Percentiles rank a stretch among this genome's conserved stretches.
These are phyloP conservation scores for Drosophila nr. fundita DNA, from an alignment of 2,888 invertebrate genomes.

Conservation along the genomic window DNA sequence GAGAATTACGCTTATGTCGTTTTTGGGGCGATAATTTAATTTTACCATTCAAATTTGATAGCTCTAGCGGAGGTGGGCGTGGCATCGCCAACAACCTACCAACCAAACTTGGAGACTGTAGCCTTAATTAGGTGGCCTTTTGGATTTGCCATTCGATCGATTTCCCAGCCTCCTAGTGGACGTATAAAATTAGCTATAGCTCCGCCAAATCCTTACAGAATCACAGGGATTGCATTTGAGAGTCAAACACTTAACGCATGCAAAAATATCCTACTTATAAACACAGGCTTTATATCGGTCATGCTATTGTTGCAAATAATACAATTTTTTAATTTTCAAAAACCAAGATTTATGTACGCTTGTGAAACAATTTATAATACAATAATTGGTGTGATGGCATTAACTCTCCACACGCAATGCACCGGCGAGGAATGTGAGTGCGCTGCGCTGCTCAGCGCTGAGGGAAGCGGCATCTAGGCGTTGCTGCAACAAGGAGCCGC, in stretches of 20 bases:
- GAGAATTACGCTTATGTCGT: too few relatives aligned
- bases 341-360: neutral
- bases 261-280: neutral
- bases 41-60: too few relatives aligned
- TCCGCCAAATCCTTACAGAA: neutral
- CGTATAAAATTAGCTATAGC: neutral
- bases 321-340: neutral
- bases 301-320: neutral
- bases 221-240: neutral
- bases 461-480: constrained; percentile 39
- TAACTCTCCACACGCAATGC: constrained; percentile 59
- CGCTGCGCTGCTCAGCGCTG: constrained; percentile 49
- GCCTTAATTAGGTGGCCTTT: too few relatives aligned
- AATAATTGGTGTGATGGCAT: neutral
- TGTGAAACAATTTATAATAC: neutral
- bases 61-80: too few relatives aligned
- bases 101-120: too few relatives aligned
- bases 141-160: neutral
- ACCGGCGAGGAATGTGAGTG: constrained; percentile 47
- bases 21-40: too few relatives aligned
- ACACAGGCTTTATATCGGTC: neutral
- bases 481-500: constrained; percentile 64
- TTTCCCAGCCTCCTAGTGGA: neutral
- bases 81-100: too few relatives aligned
- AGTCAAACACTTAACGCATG: neutral